phyloP scores from a whole-genome alignment of 2,888 invertebrate species.

The Nasonia oneida region DNA sequence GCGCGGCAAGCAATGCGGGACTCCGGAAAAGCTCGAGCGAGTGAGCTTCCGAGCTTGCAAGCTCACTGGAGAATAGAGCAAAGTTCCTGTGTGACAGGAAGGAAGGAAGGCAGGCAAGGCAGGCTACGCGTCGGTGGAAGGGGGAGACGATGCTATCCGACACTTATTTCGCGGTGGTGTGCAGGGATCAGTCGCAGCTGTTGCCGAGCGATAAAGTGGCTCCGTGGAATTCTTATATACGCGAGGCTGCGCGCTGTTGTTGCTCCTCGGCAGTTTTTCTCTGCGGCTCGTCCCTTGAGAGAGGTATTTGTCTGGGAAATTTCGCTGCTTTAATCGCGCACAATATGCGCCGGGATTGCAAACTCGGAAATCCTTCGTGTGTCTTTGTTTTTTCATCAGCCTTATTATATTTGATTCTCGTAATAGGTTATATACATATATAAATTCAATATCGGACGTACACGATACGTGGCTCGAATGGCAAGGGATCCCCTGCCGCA shows the following conservation, averaged over 20 bases:
- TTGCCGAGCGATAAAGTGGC: constrained; percentile 35
- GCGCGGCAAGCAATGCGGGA: not conserved
- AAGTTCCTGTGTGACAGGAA: not conserved
- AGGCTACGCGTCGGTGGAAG: too few species aligned
- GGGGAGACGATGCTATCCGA: constrained; percentile 16
- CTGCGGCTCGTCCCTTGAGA: not conserved
- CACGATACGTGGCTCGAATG: too few species aligned
- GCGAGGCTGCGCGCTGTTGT: too few species aligned
- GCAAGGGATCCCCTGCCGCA: not conserved
- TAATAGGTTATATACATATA: too few species aligned
- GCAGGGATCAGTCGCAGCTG: constrained; percentile 28
- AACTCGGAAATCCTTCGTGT: not conserved
- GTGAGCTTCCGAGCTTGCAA: constrained; percentile 20
- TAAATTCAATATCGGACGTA: too few species aligned
- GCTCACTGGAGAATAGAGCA: not conserved
- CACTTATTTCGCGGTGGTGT: constrained; percentile 28
- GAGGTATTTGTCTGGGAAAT: constrained; percentile 17
- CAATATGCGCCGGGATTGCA: not conserved
- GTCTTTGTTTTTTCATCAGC: too few species aligned
- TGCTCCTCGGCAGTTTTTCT: not conserved
- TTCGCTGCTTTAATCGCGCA: not conserved
- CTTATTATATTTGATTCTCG: too few species aligned
- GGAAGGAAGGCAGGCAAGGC: not conserved
- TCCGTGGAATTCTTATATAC: constrained; percentile 6
- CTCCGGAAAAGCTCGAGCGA: constrained; percentile 8